These are phyloP conservation scores for Phymanthus crucifer DNA, from an alignment of 92 coral and sea anemone genomes.

Conservation along the genomic window DNA sequence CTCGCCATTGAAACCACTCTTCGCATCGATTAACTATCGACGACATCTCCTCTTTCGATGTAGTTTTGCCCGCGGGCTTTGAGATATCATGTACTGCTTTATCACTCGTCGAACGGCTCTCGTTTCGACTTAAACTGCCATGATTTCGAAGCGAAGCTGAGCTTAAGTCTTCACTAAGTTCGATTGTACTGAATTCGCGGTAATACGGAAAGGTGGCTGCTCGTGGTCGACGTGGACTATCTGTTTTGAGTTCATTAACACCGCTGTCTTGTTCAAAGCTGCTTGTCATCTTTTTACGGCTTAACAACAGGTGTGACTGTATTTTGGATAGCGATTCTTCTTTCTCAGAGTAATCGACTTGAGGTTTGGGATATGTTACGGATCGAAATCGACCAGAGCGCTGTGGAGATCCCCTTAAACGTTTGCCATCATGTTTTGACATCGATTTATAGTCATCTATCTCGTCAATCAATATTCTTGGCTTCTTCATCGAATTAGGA, in stretches of 20 bases:
- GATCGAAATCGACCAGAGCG: conserved; percentile 1
- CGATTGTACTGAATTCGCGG: not conserved
- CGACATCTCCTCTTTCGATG: conserved; percentile 11
- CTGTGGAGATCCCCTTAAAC: not conserved
- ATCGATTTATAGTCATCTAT: not conserved
- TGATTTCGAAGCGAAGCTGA: not conserved
- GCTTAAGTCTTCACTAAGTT: not conserved
- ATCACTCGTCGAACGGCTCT: not conserved
- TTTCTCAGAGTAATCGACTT: not conserved
- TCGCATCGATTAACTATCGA: conserved; percentile 21
- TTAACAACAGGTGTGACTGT: not conserved
- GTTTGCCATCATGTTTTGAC: not conserved
- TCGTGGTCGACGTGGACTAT: conserved; percentile 9
- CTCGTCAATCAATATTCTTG: not conserved
- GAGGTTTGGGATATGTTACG: not conserved
- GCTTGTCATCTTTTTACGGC: not conserved
- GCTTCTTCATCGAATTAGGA: not conserved
- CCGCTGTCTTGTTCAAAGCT: not conserved
- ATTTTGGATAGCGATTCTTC: not conserved
- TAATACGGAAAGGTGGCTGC: conserved; percentile 21
- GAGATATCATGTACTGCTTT: too few relatives aligned
- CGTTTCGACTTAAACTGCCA: not conserved
- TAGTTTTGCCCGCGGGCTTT: not conserved
- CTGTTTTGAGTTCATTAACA: conserved; percentile 1
- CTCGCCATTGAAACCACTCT: conserved; percentile 25